Conservation (phyloP, 2,113 vertebrate species). For the Ictalurus punctatus region DNA sequence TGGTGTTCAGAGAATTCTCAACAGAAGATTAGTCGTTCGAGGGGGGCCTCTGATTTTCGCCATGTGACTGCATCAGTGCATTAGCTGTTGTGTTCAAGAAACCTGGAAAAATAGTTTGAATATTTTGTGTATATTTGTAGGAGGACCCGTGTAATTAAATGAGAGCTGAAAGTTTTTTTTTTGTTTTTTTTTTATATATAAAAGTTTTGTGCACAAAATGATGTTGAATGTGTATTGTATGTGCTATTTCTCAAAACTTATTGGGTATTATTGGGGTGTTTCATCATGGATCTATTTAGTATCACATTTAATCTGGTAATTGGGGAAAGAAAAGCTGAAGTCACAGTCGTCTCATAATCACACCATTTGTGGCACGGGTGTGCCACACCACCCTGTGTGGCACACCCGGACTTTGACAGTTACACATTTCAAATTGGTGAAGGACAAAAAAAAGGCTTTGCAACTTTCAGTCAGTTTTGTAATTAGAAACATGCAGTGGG, state of each 20-base stretch:
- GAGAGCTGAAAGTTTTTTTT: neutral
- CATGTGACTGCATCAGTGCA: neutral
- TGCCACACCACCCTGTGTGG: neutral
- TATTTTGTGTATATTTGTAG: neutral
- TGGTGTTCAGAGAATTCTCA: neutral
- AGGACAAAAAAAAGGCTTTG: no score
- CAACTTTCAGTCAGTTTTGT: no score
- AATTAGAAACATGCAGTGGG: neutral
- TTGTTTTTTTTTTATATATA: no score
- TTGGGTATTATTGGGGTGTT: neutral
- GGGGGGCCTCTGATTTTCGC: neutral
- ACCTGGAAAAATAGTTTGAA: neutral
- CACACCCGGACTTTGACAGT: no score
- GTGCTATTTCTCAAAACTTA: neutral
- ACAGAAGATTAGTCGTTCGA: neutral
- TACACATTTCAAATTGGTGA: no score
- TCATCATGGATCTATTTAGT: neutral
- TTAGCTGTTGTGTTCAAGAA: neutral
- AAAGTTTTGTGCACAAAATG: neutral
- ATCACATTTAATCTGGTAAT: neutral
- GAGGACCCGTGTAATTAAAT: neutral
- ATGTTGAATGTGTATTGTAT: neutral
- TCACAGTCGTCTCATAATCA: neutral
- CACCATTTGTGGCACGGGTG: no score
- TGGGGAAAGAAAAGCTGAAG: neutral